phyloP scores from a whole-genome alignment of 2,888 invertebrate genomes.

The Psylliodes chrysocephalus region DNA sequence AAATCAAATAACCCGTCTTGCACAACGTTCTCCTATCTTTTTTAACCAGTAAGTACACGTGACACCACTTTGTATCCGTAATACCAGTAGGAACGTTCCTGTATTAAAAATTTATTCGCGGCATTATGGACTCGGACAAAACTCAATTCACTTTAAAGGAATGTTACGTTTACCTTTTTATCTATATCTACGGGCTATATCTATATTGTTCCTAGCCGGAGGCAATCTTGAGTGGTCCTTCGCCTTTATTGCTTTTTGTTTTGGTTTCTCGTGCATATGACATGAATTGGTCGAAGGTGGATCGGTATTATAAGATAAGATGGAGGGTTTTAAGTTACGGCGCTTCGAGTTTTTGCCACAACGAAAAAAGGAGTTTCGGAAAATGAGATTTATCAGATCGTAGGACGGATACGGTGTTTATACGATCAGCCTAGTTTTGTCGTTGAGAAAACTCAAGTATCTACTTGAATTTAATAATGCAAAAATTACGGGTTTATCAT shows the following conservation, averaged over 20 bases:
- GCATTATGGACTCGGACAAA: constrained; percentile 31
- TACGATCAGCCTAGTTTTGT: no score
- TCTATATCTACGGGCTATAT: constrained; percentile 29
- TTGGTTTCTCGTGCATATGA: constrained; percentile 17
- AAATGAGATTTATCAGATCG: no score
- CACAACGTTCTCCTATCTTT: background rate
- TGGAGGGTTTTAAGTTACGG: background rate
- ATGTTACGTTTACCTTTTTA: constrained; percentile 32
- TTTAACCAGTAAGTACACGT: background rate
- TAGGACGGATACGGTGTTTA: no score
- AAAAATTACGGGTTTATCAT: no score
- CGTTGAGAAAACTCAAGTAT: no score
- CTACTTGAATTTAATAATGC: no score
- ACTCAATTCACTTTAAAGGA: constrained; percentile 39
- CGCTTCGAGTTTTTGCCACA: background rate
- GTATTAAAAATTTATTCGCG: constrained; percentile 36
- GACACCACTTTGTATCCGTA: constrained; percentile 3
- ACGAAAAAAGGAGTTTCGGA: background rate
- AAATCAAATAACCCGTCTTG: background rate
- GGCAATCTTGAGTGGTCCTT: constrained; percentile 32
- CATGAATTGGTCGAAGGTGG: constrained; percentile 16
- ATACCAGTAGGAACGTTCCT: background rate
- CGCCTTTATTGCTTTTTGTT: constrained; percentile 24
- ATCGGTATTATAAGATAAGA: background rate
- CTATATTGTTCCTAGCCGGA: constrained; percentile 33